These are phyloP conservation scores for Cyprinodon brontotheroides DNA, from an alignment of 2,113 vertebrate species.

Conservation along the genomic window DNA sequence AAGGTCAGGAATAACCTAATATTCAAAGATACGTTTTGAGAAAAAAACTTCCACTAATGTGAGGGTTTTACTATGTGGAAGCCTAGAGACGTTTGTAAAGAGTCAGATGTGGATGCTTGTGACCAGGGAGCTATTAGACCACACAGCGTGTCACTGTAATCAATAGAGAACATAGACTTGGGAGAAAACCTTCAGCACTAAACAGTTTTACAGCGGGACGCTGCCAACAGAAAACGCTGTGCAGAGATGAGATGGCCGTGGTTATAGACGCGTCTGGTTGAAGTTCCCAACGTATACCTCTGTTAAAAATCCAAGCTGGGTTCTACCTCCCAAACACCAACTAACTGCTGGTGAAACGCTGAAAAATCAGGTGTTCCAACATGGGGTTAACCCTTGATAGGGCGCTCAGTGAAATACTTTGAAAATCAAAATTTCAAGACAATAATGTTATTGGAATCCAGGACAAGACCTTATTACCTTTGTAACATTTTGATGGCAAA, in stretches of 20 bases:
- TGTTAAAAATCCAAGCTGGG: background rate
- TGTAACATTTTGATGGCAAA: too few relatives aligned
- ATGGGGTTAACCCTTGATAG: too few relatives aligned
- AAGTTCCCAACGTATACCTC: background rate
- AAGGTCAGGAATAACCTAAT: background rate
- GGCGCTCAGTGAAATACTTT: too few relatives aligned
- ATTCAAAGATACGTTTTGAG: background rate
- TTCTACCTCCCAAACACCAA: background rate
- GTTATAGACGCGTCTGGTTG: background rate
- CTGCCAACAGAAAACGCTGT: background rate
- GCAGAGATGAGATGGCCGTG: background rate
- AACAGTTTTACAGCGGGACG: background rate
- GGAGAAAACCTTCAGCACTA: background rate
- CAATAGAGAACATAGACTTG: background rate
- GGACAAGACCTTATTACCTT: too few relatives aligned
- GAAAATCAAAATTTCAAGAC: too few relatives aligned
- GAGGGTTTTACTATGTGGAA: background rate
- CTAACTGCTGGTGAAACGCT: background rate
- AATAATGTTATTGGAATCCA: too few relatives aligned
- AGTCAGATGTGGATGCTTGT: background rate
- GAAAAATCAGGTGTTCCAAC: background rate
- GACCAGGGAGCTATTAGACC: background rate
- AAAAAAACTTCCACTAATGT: background rate
- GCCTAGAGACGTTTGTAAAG: background rate
- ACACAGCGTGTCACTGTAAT: background rate